Evolutionary conservation across 2,113 vertebrate species (phyloP).

Genomic region (Bufo bufo): DNA sequence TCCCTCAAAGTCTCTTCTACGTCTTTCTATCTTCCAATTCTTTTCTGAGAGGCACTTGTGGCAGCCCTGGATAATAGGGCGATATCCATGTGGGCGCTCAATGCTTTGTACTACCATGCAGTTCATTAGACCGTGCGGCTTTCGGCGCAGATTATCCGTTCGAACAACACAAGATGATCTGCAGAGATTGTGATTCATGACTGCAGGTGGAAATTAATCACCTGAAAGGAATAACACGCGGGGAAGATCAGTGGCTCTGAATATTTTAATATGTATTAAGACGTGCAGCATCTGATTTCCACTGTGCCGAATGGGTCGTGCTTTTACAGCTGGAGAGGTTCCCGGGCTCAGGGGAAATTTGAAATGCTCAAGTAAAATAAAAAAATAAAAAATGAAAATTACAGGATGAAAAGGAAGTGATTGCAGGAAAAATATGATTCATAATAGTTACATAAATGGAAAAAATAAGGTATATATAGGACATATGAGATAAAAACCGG

Average conservation of each 20-base stretch:
- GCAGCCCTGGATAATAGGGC: not conserved
- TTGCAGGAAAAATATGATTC: too few relatives aligned
- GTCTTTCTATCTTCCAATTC: not conserved
- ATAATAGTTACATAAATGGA: not conserved
- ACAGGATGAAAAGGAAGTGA: not conserved
- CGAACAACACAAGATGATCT: conserved; percentile 32
- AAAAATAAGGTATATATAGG: not conserved
- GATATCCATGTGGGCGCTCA: conserved; percentile 11
- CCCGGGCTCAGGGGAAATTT: conserved; percentile 21
- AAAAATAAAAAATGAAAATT: not conserved
- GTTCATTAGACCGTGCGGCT: conserved; percentile 32
- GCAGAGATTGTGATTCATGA: conserved; percentile 32
- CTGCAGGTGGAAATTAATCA: conserved; percentile 35
- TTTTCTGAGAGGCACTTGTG: conserved; percentile 7
- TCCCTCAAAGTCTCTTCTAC: not conserved
- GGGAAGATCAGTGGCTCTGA: conserved; percentile 15
- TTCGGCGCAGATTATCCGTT: conserved; percentile 2
- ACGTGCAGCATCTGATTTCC: not conserved
- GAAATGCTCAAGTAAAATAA: not conserved
- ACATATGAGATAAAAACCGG: too few relatives aligned
- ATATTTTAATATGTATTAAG: conserved; percentile 37
- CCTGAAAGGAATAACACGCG: conserved; percentile 22
- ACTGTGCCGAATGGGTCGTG: not conserved
- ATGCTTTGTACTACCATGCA: not conserved
- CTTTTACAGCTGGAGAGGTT: not conserved